phyloP scores from a whole-genome alignment of 2,888 invertebrate genomes.

The Macrophya alboannulata region DNA sequence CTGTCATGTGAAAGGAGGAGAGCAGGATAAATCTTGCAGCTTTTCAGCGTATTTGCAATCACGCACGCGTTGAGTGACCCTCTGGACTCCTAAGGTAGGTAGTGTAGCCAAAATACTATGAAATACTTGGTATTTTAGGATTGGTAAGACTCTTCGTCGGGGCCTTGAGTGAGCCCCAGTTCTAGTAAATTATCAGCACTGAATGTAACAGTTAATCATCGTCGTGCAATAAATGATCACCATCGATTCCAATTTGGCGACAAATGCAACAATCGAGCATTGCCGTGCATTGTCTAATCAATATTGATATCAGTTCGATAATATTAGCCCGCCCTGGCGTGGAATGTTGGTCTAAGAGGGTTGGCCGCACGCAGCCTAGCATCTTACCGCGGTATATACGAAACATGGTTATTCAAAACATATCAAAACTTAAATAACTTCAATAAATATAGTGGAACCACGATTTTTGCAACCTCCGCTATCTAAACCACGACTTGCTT shows the following conservation, averaged over 20 bases:
- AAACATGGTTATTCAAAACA: no score
- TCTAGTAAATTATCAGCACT: not conserved
- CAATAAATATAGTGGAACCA: no score
- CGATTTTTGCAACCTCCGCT: no score
- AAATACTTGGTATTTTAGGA: not conserved
- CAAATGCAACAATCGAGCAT: not conserved
- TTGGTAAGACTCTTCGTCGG: not conserved
- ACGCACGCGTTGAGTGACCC: not conserved
- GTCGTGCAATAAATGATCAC: not conserved
- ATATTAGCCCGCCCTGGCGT: no score
- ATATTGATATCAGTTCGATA: not conserved
- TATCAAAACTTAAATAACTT: no score
- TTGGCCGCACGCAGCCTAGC: not conserved
- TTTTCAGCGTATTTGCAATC: no score
- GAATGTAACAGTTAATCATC: not conserved
- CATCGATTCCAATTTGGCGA: conserved; percentile 10
- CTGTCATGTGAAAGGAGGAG: no score
- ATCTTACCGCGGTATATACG: no score
- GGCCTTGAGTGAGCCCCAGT: not conserved
- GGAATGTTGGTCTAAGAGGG: not conserved
- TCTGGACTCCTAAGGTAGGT: not conserved
- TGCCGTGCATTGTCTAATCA: not conserved
- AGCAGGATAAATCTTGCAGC: no score
- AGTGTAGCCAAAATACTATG: not conserved
- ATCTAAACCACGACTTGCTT: no score